phyloP scores from a whole-genome alignment of 2,888 invertebrate species.

The Sphaerophoria taeniata region DNA sequence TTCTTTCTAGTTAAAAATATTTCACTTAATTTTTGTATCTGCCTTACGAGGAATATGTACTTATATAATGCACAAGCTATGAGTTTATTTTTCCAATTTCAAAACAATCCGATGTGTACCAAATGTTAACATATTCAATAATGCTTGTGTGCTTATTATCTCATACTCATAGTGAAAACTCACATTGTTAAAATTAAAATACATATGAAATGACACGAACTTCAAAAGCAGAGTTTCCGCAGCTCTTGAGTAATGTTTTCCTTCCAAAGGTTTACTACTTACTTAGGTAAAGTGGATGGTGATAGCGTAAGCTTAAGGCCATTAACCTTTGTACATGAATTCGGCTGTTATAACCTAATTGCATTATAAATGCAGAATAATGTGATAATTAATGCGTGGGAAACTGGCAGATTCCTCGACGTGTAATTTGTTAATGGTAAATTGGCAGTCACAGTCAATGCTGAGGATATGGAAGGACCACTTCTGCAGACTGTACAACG shows the following conservation, averaged over 20 bases:
- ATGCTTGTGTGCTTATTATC: neutral
- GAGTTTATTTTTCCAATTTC: too few relatives aligned
- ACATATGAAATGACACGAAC: conserved; percentile 1
- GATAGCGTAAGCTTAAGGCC: conserved; percentile 32
- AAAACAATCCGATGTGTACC: too few relatives aligned
- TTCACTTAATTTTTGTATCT: neutral
- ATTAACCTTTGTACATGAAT: conserved; percentile 44
- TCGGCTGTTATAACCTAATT: neutral
- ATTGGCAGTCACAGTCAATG: too few relatives aligned
- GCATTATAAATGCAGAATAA: conserved; percentile 60
- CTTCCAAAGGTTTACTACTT: neutral
- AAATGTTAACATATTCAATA: neutral
- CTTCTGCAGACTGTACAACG: too few relatives aligned
- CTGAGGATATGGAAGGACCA: too few relatives aligned
- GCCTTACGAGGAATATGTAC: too few relatives aligned
- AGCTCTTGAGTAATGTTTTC: conserved; percentile 10
- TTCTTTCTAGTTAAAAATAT: neutral
- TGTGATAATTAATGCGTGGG: conserved; percentile 46
- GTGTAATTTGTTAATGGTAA: conserved; percentile 12
- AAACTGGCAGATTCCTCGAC: conserved; percentile 26
- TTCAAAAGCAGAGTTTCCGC: neutral
- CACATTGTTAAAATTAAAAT: neutral
- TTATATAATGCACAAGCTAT: too few relatives aligned
- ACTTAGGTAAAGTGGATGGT: conserved; percentile 3
- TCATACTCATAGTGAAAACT: neutral